Evolutionary conservation across 2,888 invertebrate species (phyloP).

Genomic region (Agriopis marginaria): DNA sequence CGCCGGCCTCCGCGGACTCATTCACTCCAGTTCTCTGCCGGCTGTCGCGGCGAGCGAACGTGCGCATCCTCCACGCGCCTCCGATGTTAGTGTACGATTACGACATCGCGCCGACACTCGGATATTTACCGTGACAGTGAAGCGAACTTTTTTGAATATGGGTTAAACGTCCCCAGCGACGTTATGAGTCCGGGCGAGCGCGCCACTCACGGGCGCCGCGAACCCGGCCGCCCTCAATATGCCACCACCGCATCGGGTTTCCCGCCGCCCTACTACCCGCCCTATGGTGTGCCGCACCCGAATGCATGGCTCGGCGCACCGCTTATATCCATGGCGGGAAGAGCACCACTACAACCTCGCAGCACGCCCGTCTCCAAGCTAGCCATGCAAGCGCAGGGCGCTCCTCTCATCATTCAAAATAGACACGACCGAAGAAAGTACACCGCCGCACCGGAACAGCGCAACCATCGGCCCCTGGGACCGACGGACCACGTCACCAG

Average conservation of each 20-base stretch:
- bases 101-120: conserved; percentile 78
- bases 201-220: conserved; percentile 84
- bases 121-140: conserved; percentile 84
- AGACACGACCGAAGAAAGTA: conserved; percentile 86
- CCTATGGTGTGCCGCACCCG: conserved; percentile 84
- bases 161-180: conserved; percentile 88
- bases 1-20: conserved; percentile 74
- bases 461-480: conserved; percentile 70
- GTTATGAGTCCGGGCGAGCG: conserved; percentile 86
- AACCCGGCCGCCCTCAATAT: conserved; percentile 84
- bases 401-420: conserved; percentile 92
- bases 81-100: conserved; percentile 84
- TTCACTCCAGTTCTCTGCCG: conserved; percentile 83
- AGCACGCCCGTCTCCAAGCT: conserved; percentile 89
- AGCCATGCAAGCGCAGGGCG: conserved; percentile 94
- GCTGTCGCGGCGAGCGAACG: conserved; percentile 78
- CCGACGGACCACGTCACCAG: conserved; percentile 67
- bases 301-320: conserved; percentile 93
- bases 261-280: conserved; percentile 83
- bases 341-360: conserved; percentile 76
- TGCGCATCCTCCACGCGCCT: conserved; percentile 68
- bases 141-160: conserved; percentile 86
- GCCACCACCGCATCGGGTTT: conserved; percentile 81
- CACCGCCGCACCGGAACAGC: conserved; percentile 74
- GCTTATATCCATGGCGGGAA: conserved; percentile 91